phyloP scores from a whole-genome alignment of 1,140 invertebrate genomes.

The Rhysida immarginata region DNA sequence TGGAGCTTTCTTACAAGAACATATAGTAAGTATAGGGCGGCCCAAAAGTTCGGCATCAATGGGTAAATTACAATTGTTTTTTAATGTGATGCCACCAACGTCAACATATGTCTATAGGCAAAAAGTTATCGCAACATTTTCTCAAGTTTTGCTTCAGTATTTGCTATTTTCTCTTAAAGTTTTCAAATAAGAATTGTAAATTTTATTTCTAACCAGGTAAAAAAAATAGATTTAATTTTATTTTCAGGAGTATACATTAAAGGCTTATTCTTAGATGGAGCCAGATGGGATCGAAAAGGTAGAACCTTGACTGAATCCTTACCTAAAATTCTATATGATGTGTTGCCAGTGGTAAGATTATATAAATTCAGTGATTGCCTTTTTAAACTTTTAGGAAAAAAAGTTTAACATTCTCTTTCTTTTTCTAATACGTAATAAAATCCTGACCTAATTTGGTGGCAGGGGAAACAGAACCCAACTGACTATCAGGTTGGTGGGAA shows the following conservation, averaged over 20 bases:
- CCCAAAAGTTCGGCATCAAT: too few species aligned
- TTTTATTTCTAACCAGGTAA: neutral
- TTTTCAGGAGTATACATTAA: slow-evolving; percentile 30
- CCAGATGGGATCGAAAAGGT: slow-evolving; percentile 35
- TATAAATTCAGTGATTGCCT: neutral
- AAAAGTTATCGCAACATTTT: too few species aligned
- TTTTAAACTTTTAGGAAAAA: neutral
- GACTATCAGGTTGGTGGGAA: too few species aligned
- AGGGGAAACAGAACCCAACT: too few species aligned
- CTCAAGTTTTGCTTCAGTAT: too few species aligned
- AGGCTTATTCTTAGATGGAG: slow-evolving; percentile 34
- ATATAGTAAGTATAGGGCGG: too few species aligned
- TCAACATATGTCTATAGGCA: neutral
- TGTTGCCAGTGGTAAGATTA: slow-evolving; percentile 49
- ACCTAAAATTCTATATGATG: slow-evolving; percentile 65
- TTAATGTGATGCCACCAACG: neutral
- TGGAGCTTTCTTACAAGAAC: too few species aligned
- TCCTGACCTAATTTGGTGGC: too few species aligned
- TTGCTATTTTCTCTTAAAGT: neutral
- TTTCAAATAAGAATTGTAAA: neutral
- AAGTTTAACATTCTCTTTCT: too few species aligned
- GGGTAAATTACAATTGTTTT: neutral
- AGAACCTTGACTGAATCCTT: slow-evolving; percentile 54
- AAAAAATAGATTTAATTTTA: neutral
- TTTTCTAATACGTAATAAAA: too few species aligned